These are phyloP conservation scores for Apis dorsata DNA, from an alignment of 1,140 invertebrate species.

Conservation along the genomic window DNA sequence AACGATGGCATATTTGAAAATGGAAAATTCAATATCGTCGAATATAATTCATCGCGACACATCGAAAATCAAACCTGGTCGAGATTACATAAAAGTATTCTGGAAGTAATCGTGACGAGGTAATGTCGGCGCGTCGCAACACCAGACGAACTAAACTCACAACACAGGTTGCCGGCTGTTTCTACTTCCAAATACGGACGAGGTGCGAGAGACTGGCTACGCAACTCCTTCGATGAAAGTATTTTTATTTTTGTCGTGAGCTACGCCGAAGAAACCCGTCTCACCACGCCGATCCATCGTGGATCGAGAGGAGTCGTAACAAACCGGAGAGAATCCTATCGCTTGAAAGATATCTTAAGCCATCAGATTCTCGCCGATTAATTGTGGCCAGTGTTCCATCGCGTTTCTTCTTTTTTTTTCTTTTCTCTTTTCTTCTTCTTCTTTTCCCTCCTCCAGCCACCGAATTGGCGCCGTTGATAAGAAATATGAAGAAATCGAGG, in stretches of 20 bases:
- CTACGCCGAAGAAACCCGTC: slow-evolving; percentile 42
- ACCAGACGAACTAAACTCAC: slow-evolving; percentile 43
- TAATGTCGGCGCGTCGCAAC: slow-evolving; percentile 13
- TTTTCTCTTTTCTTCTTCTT: too few species aligned
- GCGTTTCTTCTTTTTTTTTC: too few species aligned
- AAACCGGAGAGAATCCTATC: not conserved
- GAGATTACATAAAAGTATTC: slow-evolving; percentile 34
- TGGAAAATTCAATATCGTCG: too few species aligned
- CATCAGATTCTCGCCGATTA: not conserved
- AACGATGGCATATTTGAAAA: too few species aligned
- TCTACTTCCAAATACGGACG: slow-evolving; percentile 68
- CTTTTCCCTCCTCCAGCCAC: too few species aligned
- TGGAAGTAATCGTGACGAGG: not conserved
- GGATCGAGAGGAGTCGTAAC: slow-evolving; percentile 2
- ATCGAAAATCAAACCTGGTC: not conserved
- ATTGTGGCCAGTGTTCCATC: not conserved
- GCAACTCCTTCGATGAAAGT: slow-evolving; percentile 68
- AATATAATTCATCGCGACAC: not conserved
- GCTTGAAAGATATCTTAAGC: slow-evolving; percentile 1
- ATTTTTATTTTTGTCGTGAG: slow-evolving; percentile 62
- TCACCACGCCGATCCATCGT: not conserved
- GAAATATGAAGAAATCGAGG: slow-evolving; percentile 17
- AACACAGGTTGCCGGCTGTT: slow-evolving; percentile 35
- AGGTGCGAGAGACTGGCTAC: slow-evolving; percentile 60
- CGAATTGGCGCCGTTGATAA: slow-evolving; percentile 30